A percentile compares a stretch with the other conserved stretches of the same genome.
Conservation (phyloP, 1,140 invertebrate genomes). For the Cydia amplana region DNA sequence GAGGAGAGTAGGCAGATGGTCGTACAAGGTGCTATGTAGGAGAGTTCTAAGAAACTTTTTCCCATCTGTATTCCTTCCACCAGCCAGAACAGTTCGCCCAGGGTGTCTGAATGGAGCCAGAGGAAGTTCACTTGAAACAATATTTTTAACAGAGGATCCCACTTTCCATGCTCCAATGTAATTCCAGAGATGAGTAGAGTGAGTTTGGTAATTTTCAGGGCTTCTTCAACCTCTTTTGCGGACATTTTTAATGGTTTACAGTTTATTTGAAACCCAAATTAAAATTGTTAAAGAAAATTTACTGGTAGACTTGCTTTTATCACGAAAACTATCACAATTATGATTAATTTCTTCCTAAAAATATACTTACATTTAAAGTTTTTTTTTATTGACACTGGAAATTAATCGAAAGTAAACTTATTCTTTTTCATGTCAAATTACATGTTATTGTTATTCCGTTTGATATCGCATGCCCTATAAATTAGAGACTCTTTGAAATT, state of each 20-base stretch:
- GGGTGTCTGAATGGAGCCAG: constrained; percentile 45
- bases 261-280: neutral
- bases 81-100: constrained; percentile 47
- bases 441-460: neutral
- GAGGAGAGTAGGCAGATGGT: constrained; percentile 47
- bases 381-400: neutral
- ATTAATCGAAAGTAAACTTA: neutral
- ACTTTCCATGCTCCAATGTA: constrained; percentile 22
- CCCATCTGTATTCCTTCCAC: constrained; percentile 42
- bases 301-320: neutral
- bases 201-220: constrained; percentile 36
- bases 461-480: neutral
- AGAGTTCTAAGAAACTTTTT: constrained; percentile 47
- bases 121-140: constrained; percentile 46
- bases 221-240: constrained; percentile 33
- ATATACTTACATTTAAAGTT: neutral
- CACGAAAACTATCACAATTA: neutral
- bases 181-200: constrained; percentile 40
- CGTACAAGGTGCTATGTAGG: constrained; percentile 45
- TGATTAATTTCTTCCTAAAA: neutral
- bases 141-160: constrained; percentile 26
- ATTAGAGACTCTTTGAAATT: neutral
- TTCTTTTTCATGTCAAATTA: neutral
- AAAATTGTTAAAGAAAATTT: neutral
- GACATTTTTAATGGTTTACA: neutral